Conservation (phyloP, 2,113 vertebrate species). For the Phaethon lepturus region DNA sequence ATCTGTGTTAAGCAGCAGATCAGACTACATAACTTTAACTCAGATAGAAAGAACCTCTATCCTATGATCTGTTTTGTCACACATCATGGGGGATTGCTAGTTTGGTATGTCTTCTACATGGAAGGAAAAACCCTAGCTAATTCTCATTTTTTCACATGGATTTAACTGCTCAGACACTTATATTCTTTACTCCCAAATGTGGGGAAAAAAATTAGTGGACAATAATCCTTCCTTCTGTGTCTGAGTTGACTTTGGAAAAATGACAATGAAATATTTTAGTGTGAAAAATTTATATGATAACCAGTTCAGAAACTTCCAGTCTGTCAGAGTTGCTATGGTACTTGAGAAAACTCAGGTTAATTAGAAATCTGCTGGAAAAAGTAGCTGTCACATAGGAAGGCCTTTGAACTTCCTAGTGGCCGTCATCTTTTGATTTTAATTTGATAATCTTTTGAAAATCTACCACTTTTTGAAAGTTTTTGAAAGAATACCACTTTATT, state of each 20-base stretch:
- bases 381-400: neutral
- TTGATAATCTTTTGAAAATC: neutral
- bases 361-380: neutral
- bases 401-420: neutral
- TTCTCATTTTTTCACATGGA: neutral
- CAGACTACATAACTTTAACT: too few species aligned
- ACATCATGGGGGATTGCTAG: accelerated
- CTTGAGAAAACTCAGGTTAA: neutral
- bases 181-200: neutral
- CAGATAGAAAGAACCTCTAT: neutral
- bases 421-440: neutral
- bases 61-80: neutral
- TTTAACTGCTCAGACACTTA: neutral
- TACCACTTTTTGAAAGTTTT: neutral
- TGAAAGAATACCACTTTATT: neutral
- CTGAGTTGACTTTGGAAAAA: neutral
- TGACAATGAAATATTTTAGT: neutral
- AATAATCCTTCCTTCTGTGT: neutral
- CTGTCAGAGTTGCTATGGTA: neutral
- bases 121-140: accelerated
- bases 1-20: neutral
- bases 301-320: neutral
- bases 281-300: neutral
- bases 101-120: neutral
- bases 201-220: neutral